Evolutionary conservation across 2,113 vertebrate genomes (phyloP).

Genomic region (Bothrops jararaca): DNA sequence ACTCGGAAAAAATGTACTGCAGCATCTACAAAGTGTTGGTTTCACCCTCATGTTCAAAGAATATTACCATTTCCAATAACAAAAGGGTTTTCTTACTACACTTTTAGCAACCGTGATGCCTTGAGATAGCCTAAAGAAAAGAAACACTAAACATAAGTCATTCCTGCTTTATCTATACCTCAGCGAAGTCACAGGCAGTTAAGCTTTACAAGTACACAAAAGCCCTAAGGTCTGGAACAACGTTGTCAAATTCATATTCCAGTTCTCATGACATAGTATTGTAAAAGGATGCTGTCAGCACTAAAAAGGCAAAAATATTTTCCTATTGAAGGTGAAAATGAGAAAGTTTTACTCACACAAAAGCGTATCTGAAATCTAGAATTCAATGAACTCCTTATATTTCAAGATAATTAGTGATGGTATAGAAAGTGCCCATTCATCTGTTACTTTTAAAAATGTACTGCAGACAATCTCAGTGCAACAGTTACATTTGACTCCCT

Average conservation of each 20-base stretch:
- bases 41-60: conserved; percentile 26
- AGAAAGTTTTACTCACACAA: neutral
- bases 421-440: neutral
- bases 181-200: conserved; percentile 31
- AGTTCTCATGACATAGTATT: neutral
- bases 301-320: conserved; percentile 20
- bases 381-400: neutral
- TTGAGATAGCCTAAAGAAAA: conserved; percentile 44
- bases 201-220: conserved; percentile 36
- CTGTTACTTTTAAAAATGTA: neutral
- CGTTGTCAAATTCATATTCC: conserved; percentile 34
- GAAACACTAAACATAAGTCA: conserved; percentile 19
- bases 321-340: neutral
- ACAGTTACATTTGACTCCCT: neutral
- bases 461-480: neutral
- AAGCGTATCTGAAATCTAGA: conserved; percentile 1
- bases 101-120: neutral
- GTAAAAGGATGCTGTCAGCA: neutral
- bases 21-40: neutral
- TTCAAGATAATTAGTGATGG: neutral
- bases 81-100: accelerated
- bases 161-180: conserved; percentile 45
- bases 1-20: conserved; percentile 14
- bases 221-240: conserved; percentile 28
- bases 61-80: conserved; percentile 39